phyloP scores from a whole-genome alignment of 1,140 invertebrate genomes.

The Psix sp. region DNA sequence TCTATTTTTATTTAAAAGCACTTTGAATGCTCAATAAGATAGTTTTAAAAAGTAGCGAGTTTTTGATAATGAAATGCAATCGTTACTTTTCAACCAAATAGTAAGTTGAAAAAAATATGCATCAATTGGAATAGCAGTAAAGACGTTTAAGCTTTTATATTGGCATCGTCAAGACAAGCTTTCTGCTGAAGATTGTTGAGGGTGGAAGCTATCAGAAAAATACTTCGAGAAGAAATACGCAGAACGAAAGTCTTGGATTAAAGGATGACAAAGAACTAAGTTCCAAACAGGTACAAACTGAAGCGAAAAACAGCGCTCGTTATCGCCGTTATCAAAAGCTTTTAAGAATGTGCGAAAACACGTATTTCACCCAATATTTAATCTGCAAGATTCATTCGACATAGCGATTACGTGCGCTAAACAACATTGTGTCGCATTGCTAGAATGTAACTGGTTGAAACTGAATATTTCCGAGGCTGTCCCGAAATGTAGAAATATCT shows the following conservation, averaged over 20 bases:
- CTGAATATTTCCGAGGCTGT: constrained; percentile 40
- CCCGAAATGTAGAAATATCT: constrained; percentile 43
- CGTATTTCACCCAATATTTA: constrained; percentile 2
- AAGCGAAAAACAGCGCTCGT: constrained; percentile 18
- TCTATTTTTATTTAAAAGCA: too few relatives aligned
- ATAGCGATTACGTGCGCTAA: constrained; percentile 11
- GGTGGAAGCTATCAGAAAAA: constrained; percentile 41
- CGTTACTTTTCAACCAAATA: constrained; percentile 40
- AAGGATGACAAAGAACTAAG: constrained; percentile 17
- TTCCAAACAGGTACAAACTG: constrained; percentile 1
- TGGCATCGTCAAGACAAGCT: constrained; percentile 38
- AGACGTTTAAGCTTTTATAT: constrained; percentile 26
- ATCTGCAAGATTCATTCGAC: constrained; percentile 14
- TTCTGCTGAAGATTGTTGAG: constrained; percentile 31
- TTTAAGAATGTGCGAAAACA: not conserved
- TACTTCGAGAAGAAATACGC: constrained; percentile 30
- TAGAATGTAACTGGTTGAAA: constrained; percentile 39
- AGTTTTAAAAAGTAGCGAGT: constrained; percentile 38
- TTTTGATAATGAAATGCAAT: constrained; percentile 51
- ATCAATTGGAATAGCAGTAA: constrained; percentile 31
- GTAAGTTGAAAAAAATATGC: constrained; percentile 60
- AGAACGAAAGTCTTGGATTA: constrained; percentile 33
- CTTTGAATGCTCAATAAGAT: too few relatives aligned
- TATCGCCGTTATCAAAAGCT: constrained; percentile 17
- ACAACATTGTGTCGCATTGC: constrained; percentile 10